phyloP scores from a whole-genome alignment of 1,140 invertebrate species.

The Leptinotarsa texana region DNA sequence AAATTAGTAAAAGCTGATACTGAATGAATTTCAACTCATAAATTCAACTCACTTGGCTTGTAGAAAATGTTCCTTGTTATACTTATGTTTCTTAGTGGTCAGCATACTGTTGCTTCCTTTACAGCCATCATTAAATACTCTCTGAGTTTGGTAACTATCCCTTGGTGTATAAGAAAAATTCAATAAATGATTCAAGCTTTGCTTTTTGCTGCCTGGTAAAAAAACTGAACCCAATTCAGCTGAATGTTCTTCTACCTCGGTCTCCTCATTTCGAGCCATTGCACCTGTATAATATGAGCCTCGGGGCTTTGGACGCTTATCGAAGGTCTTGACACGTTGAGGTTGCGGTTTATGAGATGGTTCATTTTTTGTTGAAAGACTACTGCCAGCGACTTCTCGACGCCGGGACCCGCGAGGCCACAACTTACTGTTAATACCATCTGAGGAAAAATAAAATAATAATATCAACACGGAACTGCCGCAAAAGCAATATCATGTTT shows the following conservation, averaged over 20 bases:
- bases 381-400: conserved; percentile 63
- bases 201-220: conserved; percentile 83
- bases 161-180: conserved; percentile 81
- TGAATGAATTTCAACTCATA: neutral
- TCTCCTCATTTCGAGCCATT: conserved; percentile 70
- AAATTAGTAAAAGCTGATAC: no score
- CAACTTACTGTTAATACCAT: conserved; percentile 63
- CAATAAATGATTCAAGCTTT: conserved; percentile 89
- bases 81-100: conserved; percentile 66
- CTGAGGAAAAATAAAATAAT: conserved; percentile 50
- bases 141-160: conserved; percentile 52
- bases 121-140: conserved; percentile 29
- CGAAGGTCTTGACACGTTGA: conserved; percentile 67
- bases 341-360: conserved; percentile 63
- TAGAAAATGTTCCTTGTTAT: conserved; percentile 91
- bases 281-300: conserved; percentile 60
- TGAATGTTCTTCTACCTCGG: conserved; percentile 65
- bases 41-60: conserved; percentile 82
- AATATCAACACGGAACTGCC: no score
- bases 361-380: conserved; percentile 63
- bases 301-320: conserved; percentile 77
- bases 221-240: conserved; percentile 81
- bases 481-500: no score
- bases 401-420: conserved; percentile 67
- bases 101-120: conserved; percentile 50